Base-by-base conservation (phyloP, 2,797 vertebrate species). In the Phrynocephalus forsythii region DNA sequence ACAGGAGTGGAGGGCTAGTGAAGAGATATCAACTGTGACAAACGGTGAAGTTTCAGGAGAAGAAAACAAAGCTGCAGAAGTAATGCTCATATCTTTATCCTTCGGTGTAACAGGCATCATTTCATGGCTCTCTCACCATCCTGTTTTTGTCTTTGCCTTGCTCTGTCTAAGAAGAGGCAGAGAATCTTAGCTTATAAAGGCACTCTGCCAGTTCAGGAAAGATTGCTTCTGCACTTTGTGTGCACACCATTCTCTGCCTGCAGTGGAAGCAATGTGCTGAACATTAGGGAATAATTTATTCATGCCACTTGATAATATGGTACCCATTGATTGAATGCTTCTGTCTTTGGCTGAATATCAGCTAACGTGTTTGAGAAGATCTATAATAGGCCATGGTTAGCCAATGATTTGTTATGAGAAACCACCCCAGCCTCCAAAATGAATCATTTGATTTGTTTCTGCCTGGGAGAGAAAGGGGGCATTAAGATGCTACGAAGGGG, bases 21-120 rank as follows among this genome's bases (percentile, higher is more conserved):
- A 76, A 94, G 96, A 92, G 90, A 85, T 87, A 1, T 72, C 89
- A 85, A 94, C 96, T 75, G 91, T 97, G 91, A 95, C 96, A 93
- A 98, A 97, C 2, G 97, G 96, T 56, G 96, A 95, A 5, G 92
- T 95, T 79, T 88, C 73, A 11, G 94, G 95, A 95, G 97, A 98
- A 97, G 91, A 91, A 1, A 91, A 86, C 87, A 86, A 77, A 82
- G 3, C 72, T 44, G 10, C 56, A 22, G 91, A 95, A 90, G 94
- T 94, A 86, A 94, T 94, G 84, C 60, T 11, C 81, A 20, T 11
- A 38, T 4, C 15, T 80, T 85, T 9, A 18, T 33, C 79, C 79
- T 76, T 87, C 33, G 2, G 13, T 28, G 52, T 60, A 83, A 68
- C 24, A 56, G 3, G 10, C 22, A 48, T 30, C 50, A 56, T 24